These are phyloP conservation scores for Notothenia coriiceps DNA, from an alignment of 2,113 vertebrate species.

Conservation along the genomic window DNA sequence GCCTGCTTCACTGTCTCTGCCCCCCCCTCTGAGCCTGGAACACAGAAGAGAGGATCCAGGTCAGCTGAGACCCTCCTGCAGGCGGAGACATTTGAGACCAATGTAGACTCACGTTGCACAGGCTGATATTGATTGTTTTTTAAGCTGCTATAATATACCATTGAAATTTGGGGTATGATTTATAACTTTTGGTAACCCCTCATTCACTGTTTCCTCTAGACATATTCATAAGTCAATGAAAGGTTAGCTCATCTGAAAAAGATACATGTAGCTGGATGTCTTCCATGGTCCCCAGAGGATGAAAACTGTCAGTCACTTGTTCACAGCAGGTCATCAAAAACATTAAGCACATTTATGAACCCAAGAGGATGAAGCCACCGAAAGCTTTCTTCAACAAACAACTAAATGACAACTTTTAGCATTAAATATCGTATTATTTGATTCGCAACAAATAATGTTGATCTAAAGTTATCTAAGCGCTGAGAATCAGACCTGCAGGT, in stretches of 20 bases:
- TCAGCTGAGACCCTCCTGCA: background rate
- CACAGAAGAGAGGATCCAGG: background rate
- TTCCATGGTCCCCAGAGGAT: background rate
- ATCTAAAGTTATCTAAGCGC: no score
- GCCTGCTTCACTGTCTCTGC: constrained; percentile 79
- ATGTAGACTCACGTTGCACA: background rate
- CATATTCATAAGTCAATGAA: background rate
- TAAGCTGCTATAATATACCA: background rate
- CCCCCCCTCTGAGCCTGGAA: constrained; percentile 84
- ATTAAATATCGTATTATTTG: no score
- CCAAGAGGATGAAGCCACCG: no score
- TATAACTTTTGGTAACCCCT: background rate
- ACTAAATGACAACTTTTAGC: no score
- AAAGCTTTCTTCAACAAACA: no score
- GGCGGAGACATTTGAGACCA: background rate
- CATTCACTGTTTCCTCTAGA: background rate
- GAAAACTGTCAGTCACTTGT: no score
- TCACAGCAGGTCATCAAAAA: no score
- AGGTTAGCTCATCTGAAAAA: background rate
- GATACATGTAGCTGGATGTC: background rate
- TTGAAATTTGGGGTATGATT: background rate
- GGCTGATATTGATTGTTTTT: no score
- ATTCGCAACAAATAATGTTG: no score
- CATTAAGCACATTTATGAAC: no score
- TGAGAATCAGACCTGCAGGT: no score